Evolutionary conservation across 2,113 vertebrate genomes (phyloP).

Genomic region (Tychaedon coryphoeus): DNA sequence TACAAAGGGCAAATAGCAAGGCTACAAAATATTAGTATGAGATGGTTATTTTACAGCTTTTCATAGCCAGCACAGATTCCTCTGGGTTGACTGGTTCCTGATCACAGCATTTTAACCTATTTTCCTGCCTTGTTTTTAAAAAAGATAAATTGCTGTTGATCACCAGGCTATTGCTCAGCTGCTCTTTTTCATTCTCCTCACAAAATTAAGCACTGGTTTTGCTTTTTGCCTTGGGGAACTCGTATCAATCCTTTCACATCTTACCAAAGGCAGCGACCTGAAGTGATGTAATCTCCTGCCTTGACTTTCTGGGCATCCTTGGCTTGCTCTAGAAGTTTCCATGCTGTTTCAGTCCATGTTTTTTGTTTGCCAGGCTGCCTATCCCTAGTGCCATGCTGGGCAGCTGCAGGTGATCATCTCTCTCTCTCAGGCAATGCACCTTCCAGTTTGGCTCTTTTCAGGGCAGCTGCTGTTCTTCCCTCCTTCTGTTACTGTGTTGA

Average conservation of each 20-base stretch:
- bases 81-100: neutral
- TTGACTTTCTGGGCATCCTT: neutral
- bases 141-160: neutral
- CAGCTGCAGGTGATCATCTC: neutral
- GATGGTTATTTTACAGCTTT: neutral
- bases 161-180: neutral
- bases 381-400: neutral
- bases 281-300: neutral
- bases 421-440: neutral
- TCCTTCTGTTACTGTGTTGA: neutral
- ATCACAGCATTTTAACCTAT: neutral
- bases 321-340: neutral
- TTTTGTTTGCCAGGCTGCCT: neutral
- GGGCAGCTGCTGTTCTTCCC: neutral
- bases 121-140: neutral
- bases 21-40: neutral
- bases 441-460: neutral
- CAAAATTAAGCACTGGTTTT: neutral
- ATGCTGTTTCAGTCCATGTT: accelerated
- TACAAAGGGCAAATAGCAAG: neutral
- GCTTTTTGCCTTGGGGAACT: neutral
- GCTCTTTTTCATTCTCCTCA: neutral
- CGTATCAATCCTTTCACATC: neutral
- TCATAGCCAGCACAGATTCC: neutral
- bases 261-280: neutral